phyloP scores from a whole-genome alignment of 2,888 invertebrate genomes.

The Cryptocheilus praepositus region DNA sequence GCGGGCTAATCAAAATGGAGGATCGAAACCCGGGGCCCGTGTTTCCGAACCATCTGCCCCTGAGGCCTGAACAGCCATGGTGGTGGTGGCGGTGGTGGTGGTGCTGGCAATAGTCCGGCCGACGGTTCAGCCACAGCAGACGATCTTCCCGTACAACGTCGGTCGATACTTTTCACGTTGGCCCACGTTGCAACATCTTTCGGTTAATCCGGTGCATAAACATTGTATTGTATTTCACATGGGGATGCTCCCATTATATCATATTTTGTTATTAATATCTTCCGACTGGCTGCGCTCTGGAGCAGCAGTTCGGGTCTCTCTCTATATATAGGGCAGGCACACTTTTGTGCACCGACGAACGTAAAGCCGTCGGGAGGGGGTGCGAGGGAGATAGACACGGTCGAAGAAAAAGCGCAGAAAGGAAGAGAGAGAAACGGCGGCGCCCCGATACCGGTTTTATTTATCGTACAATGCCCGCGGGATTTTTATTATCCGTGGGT shows the following conservation, averaged over 20 bases:
- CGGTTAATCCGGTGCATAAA: constrained; percentile 73
- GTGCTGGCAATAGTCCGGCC: constrained; percentile 41
- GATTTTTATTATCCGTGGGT: constrained; percentile 45
- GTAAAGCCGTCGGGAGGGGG: constrained; percentile 40
- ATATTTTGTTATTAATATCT: constrained; percentile 75
- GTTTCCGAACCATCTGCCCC: constrained; percentile 65
- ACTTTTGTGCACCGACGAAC: constrained; percentile 65
- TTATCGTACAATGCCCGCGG: constrained; percentile 61
- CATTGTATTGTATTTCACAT: constrained; percentile 72
- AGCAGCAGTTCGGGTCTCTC: constrained; percentile 53
- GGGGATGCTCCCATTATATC: constrained; percentile 73
- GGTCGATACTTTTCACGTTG: constrained; percentile 57
- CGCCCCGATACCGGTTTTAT: constrained; percentile 59
- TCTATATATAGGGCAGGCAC: constrained; percentile 40
- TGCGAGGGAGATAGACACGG: constrained; percentile 18
- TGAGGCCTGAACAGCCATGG: constrained; percentile 21
- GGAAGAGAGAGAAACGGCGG: constrained; percentile 10
- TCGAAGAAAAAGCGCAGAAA: background rate
- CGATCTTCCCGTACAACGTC: background rate
- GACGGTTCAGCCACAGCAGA: constrained; percentile 21
- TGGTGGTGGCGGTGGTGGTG: constrained; percentile 8
- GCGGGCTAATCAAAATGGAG: constrained; percentile 60
- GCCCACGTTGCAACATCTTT: constrained; percentile 52
- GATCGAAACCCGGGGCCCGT: constrained; percentile 58
- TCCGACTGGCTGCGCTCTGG: constrained; percentile 71